phyloP scores from a whole-genome alignment of 2,888 invertebrate genomes.

The Baccha elongata region DNA sequence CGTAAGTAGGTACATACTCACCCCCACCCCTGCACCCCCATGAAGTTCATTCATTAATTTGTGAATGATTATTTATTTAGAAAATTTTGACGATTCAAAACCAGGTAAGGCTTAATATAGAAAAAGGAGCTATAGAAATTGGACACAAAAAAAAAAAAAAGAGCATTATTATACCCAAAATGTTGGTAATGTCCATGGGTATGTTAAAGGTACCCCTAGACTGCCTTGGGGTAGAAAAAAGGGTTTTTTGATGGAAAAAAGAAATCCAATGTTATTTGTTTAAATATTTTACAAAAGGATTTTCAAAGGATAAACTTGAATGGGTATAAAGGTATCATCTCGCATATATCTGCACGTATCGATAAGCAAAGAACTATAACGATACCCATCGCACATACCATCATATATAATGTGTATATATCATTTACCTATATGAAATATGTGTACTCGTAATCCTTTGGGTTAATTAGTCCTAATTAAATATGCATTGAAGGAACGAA shows the following conservation, averaged over 20 bases:
- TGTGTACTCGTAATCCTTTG: constrained; percentile 71
- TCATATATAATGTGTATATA: not conserved
- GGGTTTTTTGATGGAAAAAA: constrained; percentile 26
- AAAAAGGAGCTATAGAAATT: not conserved
- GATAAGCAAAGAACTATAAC: constrained; percentile 64
- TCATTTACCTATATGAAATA: constrained; percentile 4
- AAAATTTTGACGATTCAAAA: constrained; percentile 69
- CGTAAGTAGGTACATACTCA: not conserved
- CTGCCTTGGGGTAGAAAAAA: constrained; percentile 22
- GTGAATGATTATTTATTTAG: constrained; percentile 73
- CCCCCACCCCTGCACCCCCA: constrained; percentile 7
- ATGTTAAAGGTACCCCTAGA: constrained; percentile 2
- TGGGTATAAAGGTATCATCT: constrained; percentile 2
- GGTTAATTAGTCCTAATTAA: constrained; percentile 78
- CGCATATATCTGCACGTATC: constrained; percentile 43
- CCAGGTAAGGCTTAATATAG: constrained; percentile 2
- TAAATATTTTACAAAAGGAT: constrained; percentile 70
- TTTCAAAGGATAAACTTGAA: constrained; percentile 36
- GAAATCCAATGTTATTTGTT: constrained; percentile 61
- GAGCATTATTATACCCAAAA: constrained; percentile 33
- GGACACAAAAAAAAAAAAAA: constrained; percentile 27
- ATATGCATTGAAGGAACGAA: constrained; percentile 76
- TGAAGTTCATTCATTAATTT: constrained; percentile 64
- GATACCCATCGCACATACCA: constrained; percentile 23
- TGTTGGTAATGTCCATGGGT: constrained; percentile 7